Conservation (phyloP, 2,888 invertebrate species). For the Ochropleura plecta region DNA sequence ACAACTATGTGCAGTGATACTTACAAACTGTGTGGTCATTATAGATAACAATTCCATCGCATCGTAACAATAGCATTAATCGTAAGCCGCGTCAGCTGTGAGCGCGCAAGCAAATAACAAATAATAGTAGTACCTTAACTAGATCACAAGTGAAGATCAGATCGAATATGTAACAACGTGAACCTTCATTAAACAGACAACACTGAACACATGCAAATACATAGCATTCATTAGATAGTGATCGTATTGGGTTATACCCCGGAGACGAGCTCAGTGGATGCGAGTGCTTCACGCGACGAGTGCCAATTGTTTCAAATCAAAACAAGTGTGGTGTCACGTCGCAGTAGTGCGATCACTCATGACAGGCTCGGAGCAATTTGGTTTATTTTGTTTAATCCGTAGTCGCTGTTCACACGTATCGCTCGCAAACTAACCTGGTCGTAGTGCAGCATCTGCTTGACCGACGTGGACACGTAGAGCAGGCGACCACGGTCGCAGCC, state of each 20-base stretch:
- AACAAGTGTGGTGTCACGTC: background rate
- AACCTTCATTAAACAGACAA: background rate
- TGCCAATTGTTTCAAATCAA: background rate
- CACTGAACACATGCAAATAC: background rate
- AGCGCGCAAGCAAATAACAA: constrained; percentile 6
- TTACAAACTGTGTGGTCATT: background rate
- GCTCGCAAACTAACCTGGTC: constrained; percentile 92
- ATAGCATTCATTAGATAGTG: background rate
- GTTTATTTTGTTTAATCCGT: background rate
- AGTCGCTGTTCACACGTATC: background rate
- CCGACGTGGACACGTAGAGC: constrained; percentile 97
- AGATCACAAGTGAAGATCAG: background rate
- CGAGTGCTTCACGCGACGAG: background rate
- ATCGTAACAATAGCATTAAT: background rate
- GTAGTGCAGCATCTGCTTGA: constrained; percentile 95
- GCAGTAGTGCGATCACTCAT: background rate
- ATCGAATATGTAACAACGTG: background rate
- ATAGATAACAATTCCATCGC: background rate
- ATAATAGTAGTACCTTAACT: background rate
- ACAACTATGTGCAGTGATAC: background rate
- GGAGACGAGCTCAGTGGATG: background rate
- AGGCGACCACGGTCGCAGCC: constrained; percentile 98
- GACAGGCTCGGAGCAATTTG: background rate
- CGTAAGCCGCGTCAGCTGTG: background rate
- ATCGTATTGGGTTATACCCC: no score